phyloP scores from a whole-genome alignment of 2,888 invertebrate genomes.

The Netelia virgata region DNA sequence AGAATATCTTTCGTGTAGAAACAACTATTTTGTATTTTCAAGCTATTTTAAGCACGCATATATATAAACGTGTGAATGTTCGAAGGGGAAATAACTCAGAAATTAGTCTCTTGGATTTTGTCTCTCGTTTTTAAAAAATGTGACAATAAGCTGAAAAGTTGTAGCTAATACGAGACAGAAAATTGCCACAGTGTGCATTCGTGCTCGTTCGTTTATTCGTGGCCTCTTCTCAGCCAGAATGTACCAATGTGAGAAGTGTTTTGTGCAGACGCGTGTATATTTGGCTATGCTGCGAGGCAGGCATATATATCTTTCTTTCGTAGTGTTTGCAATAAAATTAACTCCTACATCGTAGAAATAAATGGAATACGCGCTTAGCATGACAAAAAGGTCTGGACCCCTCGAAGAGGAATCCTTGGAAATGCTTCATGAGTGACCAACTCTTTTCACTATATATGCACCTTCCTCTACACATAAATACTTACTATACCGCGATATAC shows the following conservation, averaged over 20 bases:
- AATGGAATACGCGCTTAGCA: conserved; percentile 75
- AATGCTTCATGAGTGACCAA: conserved; percentile 64
- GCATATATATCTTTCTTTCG: conserved; percentile 68
- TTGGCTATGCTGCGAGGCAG: conserved; percentile 38
- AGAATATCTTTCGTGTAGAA: too few relatives aligned
- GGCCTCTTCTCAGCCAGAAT: neutral
- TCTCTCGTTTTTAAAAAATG: too few relatives aligned
- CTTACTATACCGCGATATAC: conserved; percentile 8
- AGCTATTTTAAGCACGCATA: too few relatives aligned
- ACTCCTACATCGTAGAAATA: conserved; percentile 75
- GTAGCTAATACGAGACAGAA: neutral
- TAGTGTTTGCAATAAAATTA: conserved; percentile 78
- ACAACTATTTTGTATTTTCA: too few relatives aligned
- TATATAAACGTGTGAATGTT: too few relatives aligned
- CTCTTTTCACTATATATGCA: neutral
- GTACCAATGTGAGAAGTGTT: neutral
- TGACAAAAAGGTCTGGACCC: conserved; percentile 71
- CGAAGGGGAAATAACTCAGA: too few relatives aligned
- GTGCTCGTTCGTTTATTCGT: conserved; percentile 20
- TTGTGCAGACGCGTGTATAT: conserved; percentile 37
- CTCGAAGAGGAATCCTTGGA: conserved; percentile 69
- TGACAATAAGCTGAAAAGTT: neutral
- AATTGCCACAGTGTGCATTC: conserved; percentile 13
- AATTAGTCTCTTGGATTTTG: too few relatives aligned
- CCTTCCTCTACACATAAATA: neutral